Conservation (phyloP, 1,140 invertebrate genomes). For the Aleiodes sp. region DNA sequence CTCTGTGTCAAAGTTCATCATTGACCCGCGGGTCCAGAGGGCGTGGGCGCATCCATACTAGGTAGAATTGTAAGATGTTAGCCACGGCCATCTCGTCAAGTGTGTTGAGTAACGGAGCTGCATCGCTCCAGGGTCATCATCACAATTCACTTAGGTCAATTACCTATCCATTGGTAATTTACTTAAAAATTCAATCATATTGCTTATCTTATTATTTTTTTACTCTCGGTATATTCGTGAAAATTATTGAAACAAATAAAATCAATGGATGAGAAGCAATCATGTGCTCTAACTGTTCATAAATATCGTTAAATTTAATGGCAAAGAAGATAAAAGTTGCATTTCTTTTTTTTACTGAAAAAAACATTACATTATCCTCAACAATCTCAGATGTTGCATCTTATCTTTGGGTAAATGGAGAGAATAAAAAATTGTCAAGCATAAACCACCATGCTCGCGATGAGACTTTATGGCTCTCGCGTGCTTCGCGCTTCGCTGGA, state of each 20-base stretch:
- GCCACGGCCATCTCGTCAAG: constrained; percentile 9
- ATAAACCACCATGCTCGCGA: background rate
- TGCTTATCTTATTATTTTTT: background rate
- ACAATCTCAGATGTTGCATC: constrained; percentile 1
- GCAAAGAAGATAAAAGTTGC: too few species aligned
- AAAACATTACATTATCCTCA: too few species aligned
- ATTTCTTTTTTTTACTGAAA: too few species aligned
- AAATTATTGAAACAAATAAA: background rate
- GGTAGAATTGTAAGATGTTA: background rate
- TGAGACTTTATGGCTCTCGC: constrained; percentile 34
- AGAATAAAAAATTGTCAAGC: constrained; percentile 6
- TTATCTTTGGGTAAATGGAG: background rate
- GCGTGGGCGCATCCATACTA: constrained; percentile 11
- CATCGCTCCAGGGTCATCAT: constrained; percentile 15
- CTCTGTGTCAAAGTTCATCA: constrained; percentile 2
- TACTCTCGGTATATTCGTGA: background rate
- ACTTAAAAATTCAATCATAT: background rate
- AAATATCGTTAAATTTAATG: too few species aligned
- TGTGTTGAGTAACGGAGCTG: constrained; percentile 7
- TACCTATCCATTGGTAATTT: background rate
- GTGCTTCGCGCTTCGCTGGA: constrained; percentile 34
- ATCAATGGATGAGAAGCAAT: too few species aligned
- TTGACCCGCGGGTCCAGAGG: constrained; percentile 10
- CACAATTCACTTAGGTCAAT: constrained; percentile 6
- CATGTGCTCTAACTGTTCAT: too few species aligned